Conservation (phyloP, 2,797 vertebrate species). For the Eulemur coronatus region DNA sequence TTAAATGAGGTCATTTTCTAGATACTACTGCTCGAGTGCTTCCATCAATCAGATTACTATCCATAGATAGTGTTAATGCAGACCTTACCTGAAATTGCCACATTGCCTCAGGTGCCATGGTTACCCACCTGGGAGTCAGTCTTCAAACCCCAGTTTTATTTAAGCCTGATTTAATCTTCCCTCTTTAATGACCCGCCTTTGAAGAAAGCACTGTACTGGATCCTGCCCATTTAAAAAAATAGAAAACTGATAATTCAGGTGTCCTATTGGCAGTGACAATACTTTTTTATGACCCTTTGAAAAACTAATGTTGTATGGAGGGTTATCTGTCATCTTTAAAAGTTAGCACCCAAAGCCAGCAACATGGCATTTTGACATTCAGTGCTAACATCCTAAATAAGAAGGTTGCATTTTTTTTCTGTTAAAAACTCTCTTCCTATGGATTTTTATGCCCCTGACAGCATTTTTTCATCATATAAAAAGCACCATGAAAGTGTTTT, state of each 20-base stretch:
- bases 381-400: constrained; percentile 9
- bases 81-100: background rate
- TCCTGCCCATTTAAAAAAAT: background rate
- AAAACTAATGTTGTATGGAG: constrained; percentile 39
- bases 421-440: constrained; percentile 45
- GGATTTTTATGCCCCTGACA: background rate
- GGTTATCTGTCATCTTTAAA: constrained; percentile 48
- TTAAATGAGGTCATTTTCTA: background rate
- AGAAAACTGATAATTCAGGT: constrained; percentile 46
- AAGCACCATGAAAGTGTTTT: constrained; percentile 41
- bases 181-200: constrained; percentile 53
- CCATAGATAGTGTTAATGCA: background rate
- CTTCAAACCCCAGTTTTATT: background rate
- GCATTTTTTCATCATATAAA: constrained; percentile 26
- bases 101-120: background rate
- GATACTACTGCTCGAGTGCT: background rate
- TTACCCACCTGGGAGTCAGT: background rate
- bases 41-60: background rate
- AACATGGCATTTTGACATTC: constrained; percentile 29
- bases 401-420: background rate
- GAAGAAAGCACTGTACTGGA: constrained; percentile 35
- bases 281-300: constrained; percentile 31
- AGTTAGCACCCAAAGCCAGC: constrained; percentile 46
- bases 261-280: constrained; percentile 27
- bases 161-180: background rate